Base-by-base conservation (phyloP, 2,888 invertebrate genomes). In the Laothoe populi region DNA sequence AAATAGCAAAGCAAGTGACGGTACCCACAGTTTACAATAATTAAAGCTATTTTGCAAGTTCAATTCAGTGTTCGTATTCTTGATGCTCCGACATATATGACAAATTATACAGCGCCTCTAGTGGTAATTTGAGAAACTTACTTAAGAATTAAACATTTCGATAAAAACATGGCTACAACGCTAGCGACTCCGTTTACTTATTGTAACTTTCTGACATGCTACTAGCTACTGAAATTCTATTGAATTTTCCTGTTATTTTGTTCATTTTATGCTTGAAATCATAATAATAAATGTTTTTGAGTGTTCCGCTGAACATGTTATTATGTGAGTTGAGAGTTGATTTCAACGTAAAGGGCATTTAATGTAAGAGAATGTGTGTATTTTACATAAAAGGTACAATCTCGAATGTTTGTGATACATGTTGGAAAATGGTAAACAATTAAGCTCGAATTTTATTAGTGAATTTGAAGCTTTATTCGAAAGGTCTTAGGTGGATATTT, bases 341-440 rank as follows among this genome's bases (percentile, higher is more conserved):
- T 53, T 31, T 11, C 35, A 53, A 64, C 64, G 64, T 69, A 68
- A 70, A 67, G 69, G 46, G 66, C 69, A 58, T 66, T 68, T 72
- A 70, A 70, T 70, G 72, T 66, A 63, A 69, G 68, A 68, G 65
- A 70, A 72, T 72, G 68, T 63, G 68, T 68, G 65, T 66, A 70
- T 72, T 70, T 70, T 71, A 70, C 67, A 70, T 70, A 68, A 69
- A 68, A 65, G 65, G 68, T 64, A 66, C 35, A 53, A 53, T 53
- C 53, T 53, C 35, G 35, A 11, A 35, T 53, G 31, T 53, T 44
- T 53, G 53, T 35, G 49, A 49, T 31, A 53, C 53, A 53, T 35
- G 53, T 53, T 31, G 19, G 53, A 31, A 53, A 53, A 53, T 53
- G 11, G 11, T 19, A 16, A 3, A 21, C 10, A 19, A n/a, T 31